phyloP scores from a whole-genome alignment of 1,140 invertebrate genomes.

The Hyphantria cunea region DNA sequence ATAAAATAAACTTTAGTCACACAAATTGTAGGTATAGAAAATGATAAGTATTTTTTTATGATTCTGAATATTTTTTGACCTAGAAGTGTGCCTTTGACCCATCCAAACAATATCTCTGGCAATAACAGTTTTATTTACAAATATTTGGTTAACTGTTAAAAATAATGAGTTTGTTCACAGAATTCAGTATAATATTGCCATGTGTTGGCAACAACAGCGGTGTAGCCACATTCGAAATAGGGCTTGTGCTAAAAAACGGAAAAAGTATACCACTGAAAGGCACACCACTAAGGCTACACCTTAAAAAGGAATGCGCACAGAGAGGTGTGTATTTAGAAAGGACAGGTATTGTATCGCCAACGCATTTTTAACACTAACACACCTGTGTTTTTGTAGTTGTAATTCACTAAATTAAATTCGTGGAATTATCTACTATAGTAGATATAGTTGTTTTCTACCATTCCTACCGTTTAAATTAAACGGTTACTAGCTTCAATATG shows the following conservation, averaged over 20 bases:
- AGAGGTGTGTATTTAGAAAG: constrained; percentile 89
- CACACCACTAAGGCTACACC: constrained; percentile 93
- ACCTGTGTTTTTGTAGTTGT: constrained; percentile 54
- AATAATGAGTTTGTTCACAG: constrained; percentile 76
- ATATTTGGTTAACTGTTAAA: constrained; percentile 3
- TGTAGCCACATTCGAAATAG: constrained; percentile 93
- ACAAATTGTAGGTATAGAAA: background rate
- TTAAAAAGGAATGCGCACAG: constrained; percentile 96
- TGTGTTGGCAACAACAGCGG: constrained; percentile 95
- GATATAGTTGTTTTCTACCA: no score
- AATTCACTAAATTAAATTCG: background rate
- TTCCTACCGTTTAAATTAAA: no score
- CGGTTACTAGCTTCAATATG: no score
- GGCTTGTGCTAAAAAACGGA: constrained; percentile 91
- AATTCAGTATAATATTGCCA: constrained; percentile 95
- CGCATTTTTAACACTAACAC: constrained; percentile 81
- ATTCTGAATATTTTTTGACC: no score
- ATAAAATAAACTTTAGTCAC: background rate
- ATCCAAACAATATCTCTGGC: background rate
- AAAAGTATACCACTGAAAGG: constrained; percentile 90
- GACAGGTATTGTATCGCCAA: constrained; percentile 83
- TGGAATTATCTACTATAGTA: no score
- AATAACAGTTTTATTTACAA: constrained; percentile 4
- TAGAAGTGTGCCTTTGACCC: background rate
- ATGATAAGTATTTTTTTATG: no score